Conservation (phyloP, 1,140 invertebrate genomes). For the Alviniconcha marisindica region DNA sequence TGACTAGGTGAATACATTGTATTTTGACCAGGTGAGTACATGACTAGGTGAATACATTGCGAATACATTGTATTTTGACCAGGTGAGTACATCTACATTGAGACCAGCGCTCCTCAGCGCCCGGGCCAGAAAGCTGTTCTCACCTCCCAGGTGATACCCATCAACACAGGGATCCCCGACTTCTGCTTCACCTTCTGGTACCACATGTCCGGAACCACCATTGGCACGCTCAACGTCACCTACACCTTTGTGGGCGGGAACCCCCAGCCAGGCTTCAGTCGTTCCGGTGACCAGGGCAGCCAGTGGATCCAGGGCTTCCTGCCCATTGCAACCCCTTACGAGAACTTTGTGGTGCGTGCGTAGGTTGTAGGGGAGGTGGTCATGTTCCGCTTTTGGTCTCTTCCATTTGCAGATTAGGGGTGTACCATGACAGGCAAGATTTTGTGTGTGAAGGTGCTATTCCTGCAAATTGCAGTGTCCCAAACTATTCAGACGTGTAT, state of each 20-base stretch:
- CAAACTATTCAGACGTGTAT: too few relatives aligned
- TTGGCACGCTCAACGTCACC: constrained; percentile 57
- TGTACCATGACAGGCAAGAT: too few relatives aligned
- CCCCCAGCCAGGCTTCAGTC: background rate
- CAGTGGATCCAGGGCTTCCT: constrained; percentile 52
- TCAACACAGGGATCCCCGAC: constrained; percentile 41
- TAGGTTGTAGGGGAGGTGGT: too few relatives aligned
- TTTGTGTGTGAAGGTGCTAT: too few relatives aligned
- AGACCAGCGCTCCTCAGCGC: constrained; percentile 50
- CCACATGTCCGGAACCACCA: constrained; percentile 83
- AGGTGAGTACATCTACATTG: constrained; percentile 69
- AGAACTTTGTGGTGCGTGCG: constrained; percentile 6
- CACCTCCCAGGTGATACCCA: constrained; percentile 52
- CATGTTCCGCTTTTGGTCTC: too few relatives aligned
- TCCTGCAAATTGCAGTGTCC: too few relatives aligned
- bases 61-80: too few relatives aligned
- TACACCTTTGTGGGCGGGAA: background rate
- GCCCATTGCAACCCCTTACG: constrained; percentile 34
- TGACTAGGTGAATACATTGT: background rate
- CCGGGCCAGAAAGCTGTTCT: constrained; percentile 58
- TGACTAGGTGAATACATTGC: background rate
- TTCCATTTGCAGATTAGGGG: too few relatives aligned
- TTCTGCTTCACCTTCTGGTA: constrained; percentile 80
- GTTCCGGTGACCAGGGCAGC: constrained; percentile 51
- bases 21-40: background rate